phyloP scores from a whole-genome alignment of 1,140 invertebrate genomes.

The Linepithema humile region DNA sequence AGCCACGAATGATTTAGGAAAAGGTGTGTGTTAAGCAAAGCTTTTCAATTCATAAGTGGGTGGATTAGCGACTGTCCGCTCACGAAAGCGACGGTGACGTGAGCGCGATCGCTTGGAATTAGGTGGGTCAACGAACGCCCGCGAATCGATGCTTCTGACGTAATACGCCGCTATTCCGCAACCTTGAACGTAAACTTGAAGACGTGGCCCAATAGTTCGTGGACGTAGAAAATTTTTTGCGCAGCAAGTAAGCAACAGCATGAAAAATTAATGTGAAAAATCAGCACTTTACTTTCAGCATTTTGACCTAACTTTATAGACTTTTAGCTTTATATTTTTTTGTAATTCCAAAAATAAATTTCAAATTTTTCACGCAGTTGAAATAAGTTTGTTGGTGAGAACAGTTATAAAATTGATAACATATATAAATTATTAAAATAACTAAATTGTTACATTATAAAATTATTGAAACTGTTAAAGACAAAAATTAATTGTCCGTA shows the following conservation, averaged over 20 bases:
- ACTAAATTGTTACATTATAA: too few species aligned
- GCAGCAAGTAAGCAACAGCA: not conserved
- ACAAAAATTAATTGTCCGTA: too few species aligned
- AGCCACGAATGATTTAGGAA: not conserved
- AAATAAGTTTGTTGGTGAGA: too few species aligned
- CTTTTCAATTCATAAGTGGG: not conserved
- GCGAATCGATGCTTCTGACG: slow-evolving; percentile 47
- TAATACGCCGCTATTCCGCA: slow-evolving; percentile 16
- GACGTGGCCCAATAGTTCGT: not conserved
- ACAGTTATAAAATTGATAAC: too few species aligned
- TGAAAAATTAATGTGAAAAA: not conserved
- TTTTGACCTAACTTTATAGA: not conserved
- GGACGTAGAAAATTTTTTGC: not conserved
- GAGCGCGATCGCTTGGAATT: slow-evolving; percentile 19
- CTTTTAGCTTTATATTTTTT: not conserved
- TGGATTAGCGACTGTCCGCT: slow-evolving; percentile 4
- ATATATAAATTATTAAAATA: too few species aligned
- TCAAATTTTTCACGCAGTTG: too few species aligned
- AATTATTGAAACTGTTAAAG: too few species aligned
- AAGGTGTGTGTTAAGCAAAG: not conserved
- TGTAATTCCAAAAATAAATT: not conserved
- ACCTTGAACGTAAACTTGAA: slow-evolving; percentile 53
- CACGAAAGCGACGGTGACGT: not conserved
- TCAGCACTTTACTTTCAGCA: not conserved
- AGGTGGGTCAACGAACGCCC: slow-evolving; percentile 25